Percentiles rank a stretch among this genome's conserved stretches.
phyloP scores from a whole-genome alignment of 2,888 invertebrate species.

The Chrysomela aeneicollis region DNA sequence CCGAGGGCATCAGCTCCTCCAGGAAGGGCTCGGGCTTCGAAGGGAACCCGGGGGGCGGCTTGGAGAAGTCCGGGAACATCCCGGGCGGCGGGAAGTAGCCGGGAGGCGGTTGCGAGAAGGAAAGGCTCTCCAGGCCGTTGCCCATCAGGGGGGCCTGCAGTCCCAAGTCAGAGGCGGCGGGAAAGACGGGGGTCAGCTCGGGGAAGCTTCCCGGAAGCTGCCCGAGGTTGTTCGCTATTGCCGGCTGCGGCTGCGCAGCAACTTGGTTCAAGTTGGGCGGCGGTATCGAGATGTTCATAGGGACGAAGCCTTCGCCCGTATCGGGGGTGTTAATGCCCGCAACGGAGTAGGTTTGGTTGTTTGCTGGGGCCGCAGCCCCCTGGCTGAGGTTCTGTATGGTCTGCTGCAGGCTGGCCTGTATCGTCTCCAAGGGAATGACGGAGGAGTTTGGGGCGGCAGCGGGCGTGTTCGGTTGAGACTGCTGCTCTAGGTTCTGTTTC shows the following conservation, averaged over 20 bases:
- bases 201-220: conserved; percentile 47
- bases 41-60: conserved; percentile 83
- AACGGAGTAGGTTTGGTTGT: conserved; percentile 42
- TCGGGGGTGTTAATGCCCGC: conserved; percentile 40
- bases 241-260: neutral
- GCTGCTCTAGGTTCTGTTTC: conserved; percentile 60
- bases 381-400: conserved; percentile 49
- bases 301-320: conserved; percentile 46
- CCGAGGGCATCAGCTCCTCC: conserved; percentile 85
- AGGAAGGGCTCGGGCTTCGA: conserved; percentile 59
- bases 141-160: conserved; percentile 40
- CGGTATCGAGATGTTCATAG: conserved; percentile 56
- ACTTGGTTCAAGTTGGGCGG: conserved; percentile 46
- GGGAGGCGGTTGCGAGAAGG: conserved; percentile 67
- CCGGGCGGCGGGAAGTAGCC: conserved; percentile 64
- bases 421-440: conserved; percentile 53
- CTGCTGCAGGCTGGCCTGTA: conserved; percentile 53
- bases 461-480: conserved; percentile 2
- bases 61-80: conserved; percentile 80
- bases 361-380: conserved; percentile 26
- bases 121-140: conserved; percentile 50
- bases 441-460: conserved; percentile 32
- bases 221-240: conserved; percentile 30
- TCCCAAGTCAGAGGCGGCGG: conserved; percentile 40
- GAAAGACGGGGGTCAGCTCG: conserved; percentile 32